Conservation (phyloP, 2,113 vertebrate genomes). For the Pygoscelis adeliae region DNA sequence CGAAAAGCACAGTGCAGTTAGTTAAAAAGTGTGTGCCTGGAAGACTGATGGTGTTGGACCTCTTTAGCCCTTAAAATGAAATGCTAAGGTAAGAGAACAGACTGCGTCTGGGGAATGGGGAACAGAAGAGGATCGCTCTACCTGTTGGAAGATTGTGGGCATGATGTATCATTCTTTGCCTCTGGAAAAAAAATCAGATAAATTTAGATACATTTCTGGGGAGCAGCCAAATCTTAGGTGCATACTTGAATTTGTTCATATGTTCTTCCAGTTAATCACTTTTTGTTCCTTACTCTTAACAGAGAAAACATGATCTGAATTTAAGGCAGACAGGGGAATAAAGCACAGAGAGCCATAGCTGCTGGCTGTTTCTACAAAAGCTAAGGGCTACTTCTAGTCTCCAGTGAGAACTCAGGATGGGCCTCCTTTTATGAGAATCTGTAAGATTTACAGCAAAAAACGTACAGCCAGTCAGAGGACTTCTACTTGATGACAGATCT, state of each 20-base stretch:
- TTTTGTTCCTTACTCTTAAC: not conserved
- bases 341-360: not conserved
- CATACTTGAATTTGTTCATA: not conserved
- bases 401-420: not conserved
- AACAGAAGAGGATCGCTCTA: not conserved
- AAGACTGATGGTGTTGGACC: not conserved
- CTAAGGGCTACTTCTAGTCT: not conserved
- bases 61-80: not conserved
- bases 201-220: not conserved
- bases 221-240: not conserved
- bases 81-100: not conserved
- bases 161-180: not conserved
- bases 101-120: not conserved
- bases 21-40: not conserved
- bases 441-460: conserved; percentile 9
- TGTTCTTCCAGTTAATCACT: not conserved
- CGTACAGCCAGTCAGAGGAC: not conserved
- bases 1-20: not conserved
- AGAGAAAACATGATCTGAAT: not conserved
- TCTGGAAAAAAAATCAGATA: not conserved
- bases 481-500: conserved; percentile 29
- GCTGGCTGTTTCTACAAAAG: not conserved
- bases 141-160: not conserved
- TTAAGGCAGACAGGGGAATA: not conserved
- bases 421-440: not conserved